Conservation (phyloP, 1,140 invertebrate species). For the Drosophila novamexicana region DNA sequence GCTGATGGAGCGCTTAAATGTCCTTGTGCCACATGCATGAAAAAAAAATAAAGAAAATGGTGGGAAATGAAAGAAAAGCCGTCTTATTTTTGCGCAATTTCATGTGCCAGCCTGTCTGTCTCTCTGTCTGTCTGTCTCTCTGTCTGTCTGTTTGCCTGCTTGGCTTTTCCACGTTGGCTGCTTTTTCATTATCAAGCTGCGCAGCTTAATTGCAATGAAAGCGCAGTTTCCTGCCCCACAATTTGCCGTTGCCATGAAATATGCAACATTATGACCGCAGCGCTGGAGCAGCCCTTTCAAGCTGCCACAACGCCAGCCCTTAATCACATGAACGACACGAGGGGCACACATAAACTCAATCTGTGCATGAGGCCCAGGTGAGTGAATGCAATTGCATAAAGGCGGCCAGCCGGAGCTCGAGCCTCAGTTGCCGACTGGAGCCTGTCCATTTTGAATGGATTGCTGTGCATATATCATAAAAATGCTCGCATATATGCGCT, state of each 20-base stretch:
- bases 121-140: slow-evolving; percentile 8
- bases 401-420: neutral
- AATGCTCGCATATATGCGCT: slow-evolving; percentile 17
- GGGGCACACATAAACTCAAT: slow-evolving; percentile 64
- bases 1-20: slow-evolving; percentile 31
- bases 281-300: neutral
- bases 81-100: slow-evolving; percentile 31
- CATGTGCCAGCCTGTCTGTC: slow-evolving; percentile 5
- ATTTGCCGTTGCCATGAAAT: slow-evolving; percentile 70
- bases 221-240: slow-evolving; percentile 65
- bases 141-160: slow-evolving; percentile 14
- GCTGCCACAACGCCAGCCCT: slow-evolving; percentile 28
- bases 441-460: slow-evolving; percentile 32
- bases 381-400: slow-evolving; percentile 51
- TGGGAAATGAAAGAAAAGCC: slow-evolving; percentile 22
- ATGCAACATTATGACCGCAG: slow-evolving; percentile 43
- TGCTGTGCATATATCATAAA: slow-evolving; percentile 18
- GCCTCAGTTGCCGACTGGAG: neutral
- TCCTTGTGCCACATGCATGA: slow-evolving; percentile 66
- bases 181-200: slow-evolving; percentile 73
- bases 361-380: slow-evolving; percentile 54
- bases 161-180: slow-evolving; percentile 27
- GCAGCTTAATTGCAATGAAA: slow-evolving; percentile 79
- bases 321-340: slow-evolving; percentile 76
- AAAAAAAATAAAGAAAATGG: slow-evolving; percentile 24